phyloP scores from a whole-genome alignment of 2,888 invertebrate species.

The Polydrusus tereticollis region DNA sequence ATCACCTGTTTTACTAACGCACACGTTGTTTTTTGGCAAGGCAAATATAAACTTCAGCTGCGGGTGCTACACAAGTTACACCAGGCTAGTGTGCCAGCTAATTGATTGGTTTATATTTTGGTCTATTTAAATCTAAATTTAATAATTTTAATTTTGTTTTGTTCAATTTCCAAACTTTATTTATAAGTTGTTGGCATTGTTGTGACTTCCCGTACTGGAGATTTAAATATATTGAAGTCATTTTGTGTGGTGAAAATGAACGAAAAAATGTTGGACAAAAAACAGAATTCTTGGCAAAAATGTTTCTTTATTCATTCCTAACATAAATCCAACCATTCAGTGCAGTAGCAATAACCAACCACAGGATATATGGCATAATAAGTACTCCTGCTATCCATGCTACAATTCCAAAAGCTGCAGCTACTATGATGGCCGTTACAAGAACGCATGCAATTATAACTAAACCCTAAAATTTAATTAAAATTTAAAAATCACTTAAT shows the following conservation, averaged over 20 bases:
- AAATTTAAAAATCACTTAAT: background rate
- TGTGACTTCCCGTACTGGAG: no score
- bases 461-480: constrained; percentile 21
- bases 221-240: no score
- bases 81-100: background rate
- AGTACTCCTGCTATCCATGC: constrained; percentile 15
- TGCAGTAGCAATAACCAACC: constrained; percentile 20
- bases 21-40: constrained; percentile 6
- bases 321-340: constrained; percentile 28
- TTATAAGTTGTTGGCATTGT: background rate
- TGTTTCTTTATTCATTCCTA: constrained; percentile 8
- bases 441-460: constrained; percentile 7
- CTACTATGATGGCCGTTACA: constrained; percentile 3
- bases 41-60: background rate
- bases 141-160: background rate
- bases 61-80: background rate
- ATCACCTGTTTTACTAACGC: constrained; percentile 1
- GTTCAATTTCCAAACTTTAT: no score
- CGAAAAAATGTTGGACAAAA: background rate
- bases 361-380: constrained; percentile 14
- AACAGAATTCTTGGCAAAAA: no score
- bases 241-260: background rate
- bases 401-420: constrained; percentile 1
- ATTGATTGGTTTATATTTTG: constrained; percentile 1
- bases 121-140: background rate